A percentile compares a stretch with the other conserved stretches of the same genome.
These are phyloP conservation scores for Panurus biarmicus DNA, from an alignment of 2,113 vertebrate species.

Conservation along the genomic window DNA sequence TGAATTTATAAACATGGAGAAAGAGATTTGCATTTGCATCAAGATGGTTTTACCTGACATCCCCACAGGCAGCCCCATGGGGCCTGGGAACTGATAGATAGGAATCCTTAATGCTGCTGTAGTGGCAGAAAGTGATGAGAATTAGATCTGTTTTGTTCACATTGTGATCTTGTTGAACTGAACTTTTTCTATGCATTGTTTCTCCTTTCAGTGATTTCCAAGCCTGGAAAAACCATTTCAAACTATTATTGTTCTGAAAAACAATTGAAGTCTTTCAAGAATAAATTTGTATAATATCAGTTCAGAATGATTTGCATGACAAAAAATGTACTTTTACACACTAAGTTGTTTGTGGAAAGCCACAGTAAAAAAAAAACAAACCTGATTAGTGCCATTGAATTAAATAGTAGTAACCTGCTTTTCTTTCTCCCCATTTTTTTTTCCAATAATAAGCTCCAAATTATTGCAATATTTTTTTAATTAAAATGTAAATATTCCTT, in stretches of 20 bases:
- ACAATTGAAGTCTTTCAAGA: not conserved
- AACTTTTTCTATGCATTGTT: not conserved
- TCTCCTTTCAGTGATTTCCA: not conserved
- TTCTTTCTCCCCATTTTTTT: not conserved
- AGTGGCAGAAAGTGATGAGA: not conserved
- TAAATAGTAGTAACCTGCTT: not conserved
- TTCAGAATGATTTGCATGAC: constrained; percentile 48
- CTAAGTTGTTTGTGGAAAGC: not conserved
- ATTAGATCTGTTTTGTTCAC: not conserved
- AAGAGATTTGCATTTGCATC: not conserved
- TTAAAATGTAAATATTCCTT: constrained; percentile 30
- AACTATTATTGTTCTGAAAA: constrained; percentile 18
- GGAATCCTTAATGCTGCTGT: not conserved
- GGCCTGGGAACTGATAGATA: not conserved
- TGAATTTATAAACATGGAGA: not conserved
- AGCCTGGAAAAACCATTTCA: not conserved
- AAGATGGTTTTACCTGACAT: not conserved
- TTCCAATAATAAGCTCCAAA: not conserved
- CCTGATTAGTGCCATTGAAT: not conserved
- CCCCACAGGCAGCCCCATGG: not conserved
- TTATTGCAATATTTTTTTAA: not conserved
- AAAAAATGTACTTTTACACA: not conserved
- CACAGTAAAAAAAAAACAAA: not conserved
- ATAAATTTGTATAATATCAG: constrained; percentile 41
- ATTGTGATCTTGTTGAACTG: not conserved